These are phyloP conservation scores for Ardeotis arabs DNA, from an alignment of 2,113 vertebrate species.

Conservation along the genomic window DNA sequence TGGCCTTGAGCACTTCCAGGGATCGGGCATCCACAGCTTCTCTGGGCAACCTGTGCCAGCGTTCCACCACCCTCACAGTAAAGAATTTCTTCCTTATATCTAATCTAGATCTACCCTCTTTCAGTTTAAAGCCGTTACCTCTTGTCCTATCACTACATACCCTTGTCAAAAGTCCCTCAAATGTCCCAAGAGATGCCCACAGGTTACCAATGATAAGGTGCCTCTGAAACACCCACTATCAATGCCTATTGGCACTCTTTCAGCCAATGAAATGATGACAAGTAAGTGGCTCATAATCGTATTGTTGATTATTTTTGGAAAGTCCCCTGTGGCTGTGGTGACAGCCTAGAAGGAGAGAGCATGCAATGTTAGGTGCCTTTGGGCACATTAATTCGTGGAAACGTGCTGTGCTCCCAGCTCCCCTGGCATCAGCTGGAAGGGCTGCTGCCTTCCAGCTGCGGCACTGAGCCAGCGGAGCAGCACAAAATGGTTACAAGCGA, in stretches of 20 bases:
- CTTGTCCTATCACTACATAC: too few relatives aligned
- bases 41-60: too few relatives aligned
- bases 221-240: background rate
- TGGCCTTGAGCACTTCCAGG: too few relatives aligned
- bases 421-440: background rate
- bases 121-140: too few relatives aligned
- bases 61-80: too few relatives aligned
- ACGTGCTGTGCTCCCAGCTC: background rate
- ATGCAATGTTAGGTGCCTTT: background rate
- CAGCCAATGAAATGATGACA: background rate
- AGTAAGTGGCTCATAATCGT: rapidly evolving
- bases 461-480: background rate
- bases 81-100: too few relatives aligned
- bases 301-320: constrained; percentile 5
- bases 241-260: background rate
- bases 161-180: too few relatives aligned
- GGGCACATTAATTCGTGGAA: background rate
- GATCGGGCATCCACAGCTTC: too few relatives aligned
- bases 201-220: background rate
- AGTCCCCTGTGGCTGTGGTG: background rate
- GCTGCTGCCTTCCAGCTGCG: background rate
- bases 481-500: background rate
- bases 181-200: background rate
- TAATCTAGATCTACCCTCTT: too few relatives aligned
- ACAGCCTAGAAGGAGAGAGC: background rate